Percentiles rank a stretch among this genome's conserved stretches.
phyloP scores from a whole-genome alignment of 2,888 invertebrate genomes.

The Drosophila paucipuncta region DNA sequence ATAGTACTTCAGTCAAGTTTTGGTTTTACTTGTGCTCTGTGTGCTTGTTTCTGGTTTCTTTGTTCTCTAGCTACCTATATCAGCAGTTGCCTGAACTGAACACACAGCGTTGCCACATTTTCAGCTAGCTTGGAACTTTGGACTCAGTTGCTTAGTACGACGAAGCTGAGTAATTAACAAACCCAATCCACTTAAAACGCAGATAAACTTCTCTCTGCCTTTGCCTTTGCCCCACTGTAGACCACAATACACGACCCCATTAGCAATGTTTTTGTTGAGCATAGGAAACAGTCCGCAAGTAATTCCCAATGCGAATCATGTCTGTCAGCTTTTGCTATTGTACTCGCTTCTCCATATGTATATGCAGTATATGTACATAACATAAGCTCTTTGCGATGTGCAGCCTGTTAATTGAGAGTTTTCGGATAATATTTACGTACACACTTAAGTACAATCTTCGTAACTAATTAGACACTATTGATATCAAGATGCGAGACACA shows the following conservation, averaged over 20 bases:
- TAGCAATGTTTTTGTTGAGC: neutral
- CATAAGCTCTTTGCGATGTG: neutral
- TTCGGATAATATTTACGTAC: constrained; percentile 1
- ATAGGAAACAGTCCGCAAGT: constrained; percentile 50
- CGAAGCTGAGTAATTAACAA: constrained; percentile 42
- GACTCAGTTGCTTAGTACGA: constrained; percentile 30
- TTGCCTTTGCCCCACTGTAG: constrained; percentile 5
- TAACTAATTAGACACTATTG: constrained; percentile 17
- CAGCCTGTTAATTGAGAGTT: constrained; percentile 11
- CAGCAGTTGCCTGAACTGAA: constrained; percentile 32
- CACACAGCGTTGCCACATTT: constrained; percentile 51
- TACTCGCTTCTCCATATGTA: neutral
- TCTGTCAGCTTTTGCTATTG: constrained; percentile 10
- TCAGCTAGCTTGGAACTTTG: constrained; percentile 52
- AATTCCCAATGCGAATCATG: constrained; percentile 37
- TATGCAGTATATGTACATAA: constrained; percentile 8
- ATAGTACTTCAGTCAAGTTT: constrained; percentile 55
- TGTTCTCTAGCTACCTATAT: constrained; percentile 65
- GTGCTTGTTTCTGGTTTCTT: constrained; percentile 69
- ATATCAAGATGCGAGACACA: constrained; percentile 1
- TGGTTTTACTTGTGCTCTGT: constrained; percentile 52
- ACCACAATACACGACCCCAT: constrained; percentile 4
- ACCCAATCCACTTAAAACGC: constrained; percentile 6
- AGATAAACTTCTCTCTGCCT: constrained; percentile 23
- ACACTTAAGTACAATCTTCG: neutral